These are phyloP conservation scores for Chloropsis cyanopogon DNA, from an alignment of 2,113 vertebrate genomes.

Conservation along the genomic window DNA sequence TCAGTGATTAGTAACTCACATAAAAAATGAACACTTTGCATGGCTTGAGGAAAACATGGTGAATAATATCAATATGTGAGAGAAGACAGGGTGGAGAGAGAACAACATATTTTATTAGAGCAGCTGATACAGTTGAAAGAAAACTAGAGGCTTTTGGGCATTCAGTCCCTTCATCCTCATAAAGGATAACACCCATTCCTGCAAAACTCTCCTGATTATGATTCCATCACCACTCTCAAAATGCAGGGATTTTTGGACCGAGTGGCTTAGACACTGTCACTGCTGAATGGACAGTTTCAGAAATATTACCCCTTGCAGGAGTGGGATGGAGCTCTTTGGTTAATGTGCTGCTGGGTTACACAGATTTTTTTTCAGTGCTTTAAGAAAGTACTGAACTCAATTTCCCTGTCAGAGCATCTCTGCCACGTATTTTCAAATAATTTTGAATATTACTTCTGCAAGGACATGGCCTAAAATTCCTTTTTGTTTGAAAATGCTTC, in stretches of 20 bases:
- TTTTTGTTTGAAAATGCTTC: not conserved
- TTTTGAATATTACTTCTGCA: not conserved
- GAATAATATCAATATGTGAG: not conserved
- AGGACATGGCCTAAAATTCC: not conserved
- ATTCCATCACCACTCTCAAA: not conserved
- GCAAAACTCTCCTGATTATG: not conserved
- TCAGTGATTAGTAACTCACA: conserved; percentile 24
- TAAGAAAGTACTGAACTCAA: not conserved
- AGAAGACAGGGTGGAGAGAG: not conserved
- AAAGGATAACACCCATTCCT: not conserved
- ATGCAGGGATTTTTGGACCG: not conserved
- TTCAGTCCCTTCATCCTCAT: not conserved
- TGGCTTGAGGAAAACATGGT: not conserved
- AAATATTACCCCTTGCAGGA: not conserved
- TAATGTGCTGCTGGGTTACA: not conserved
- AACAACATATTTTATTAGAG: conserved; percentile 13
- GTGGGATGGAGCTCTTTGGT: not conserved
- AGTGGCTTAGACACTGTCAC: not conserved
- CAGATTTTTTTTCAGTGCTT: not conserved
- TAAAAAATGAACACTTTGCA: conserved; percentile 9
- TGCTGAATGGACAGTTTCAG: not conserved
- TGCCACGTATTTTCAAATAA: not conserved
- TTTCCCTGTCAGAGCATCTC: not conserved
- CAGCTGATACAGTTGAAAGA: not conserved
- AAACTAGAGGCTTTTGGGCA: not conserved